Evolutionary conservation across 2,888 invertebrate species (phyloP).

Genomic region (Lithophane semibrunnea): DNA sequence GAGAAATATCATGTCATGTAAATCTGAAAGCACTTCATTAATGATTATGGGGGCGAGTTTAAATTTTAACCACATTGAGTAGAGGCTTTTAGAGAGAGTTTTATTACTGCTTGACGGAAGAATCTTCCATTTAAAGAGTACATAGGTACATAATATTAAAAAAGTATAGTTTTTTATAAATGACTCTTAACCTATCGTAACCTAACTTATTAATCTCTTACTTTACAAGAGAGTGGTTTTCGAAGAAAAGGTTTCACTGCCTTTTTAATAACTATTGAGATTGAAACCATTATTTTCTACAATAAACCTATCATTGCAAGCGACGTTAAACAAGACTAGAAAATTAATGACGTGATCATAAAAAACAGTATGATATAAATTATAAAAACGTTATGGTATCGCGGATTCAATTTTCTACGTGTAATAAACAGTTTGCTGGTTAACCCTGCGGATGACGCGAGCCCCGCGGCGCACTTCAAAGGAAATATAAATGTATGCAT

Average conservation of each 20-base stretch:
- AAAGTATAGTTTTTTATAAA: not conserved
- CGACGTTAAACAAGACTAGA: slow-evolving; percentile 6
- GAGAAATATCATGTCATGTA: not conserved
- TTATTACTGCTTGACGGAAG: not conserved
- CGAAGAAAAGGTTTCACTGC: not conserved
- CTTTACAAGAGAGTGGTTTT: not conserved
- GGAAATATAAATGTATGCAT: slow-evolving; percentile 89
- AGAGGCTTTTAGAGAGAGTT: not conserved
- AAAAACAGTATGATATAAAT: slow-evolving; percentile 51
- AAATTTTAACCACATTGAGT: not conserved
- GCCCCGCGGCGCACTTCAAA: slow-evolving; percentile 88
- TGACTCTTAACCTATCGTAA: not conserved
- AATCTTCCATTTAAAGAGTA: not conserved
- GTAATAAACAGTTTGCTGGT: slow-evolving; percentile 83
- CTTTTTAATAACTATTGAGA: not conserved
- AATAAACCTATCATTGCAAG: not conserved
- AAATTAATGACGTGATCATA: slow-evolving; percentile 38
- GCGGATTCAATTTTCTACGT: slow-evolving; percentile 80
- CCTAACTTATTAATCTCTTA: too few species aligned
- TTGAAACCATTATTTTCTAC: not conserved
- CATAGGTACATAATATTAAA: not conserved
- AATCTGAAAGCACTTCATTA: not conserved
- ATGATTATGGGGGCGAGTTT: not conserved
- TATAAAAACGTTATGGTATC: slow-evolving; percentile 61
- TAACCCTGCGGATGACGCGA: slow-evolving; percentile 86